These are phyloP conservation scores for Oreochromis tanganicae DNA, from an alignment of 2,113 vertebrate genomes.

Conservation along the genomic window DNA sequence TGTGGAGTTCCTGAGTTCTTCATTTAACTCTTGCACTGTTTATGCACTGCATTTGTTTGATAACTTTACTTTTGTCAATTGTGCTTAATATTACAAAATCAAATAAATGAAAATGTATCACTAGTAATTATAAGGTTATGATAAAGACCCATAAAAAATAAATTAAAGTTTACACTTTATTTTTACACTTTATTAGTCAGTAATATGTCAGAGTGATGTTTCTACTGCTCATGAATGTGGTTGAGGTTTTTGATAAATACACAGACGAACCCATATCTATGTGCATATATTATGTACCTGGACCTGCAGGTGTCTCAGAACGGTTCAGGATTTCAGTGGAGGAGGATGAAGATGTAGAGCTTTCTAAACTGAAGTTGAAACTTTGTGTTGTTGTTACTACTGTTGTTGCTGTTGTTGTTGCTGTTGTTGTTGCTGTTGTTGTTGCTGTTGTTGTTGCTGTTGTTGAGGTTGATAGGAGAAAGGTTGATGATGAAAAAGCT, in stretches of 20 bases:
- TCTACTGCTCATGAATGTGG: background rate
- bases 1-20: background rate
- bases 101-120: fast-evolving
- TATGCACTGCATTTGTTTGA: background rate
- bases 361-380: background rate
- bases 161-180: fast-evolving
- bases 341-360: fast-evolving
- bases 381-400: background rate
- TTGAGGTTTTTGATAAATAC: background rate
- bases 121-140: fast-evolving
- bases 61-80: fast-evolving
- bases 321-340: background rate
- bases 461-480: background rate
- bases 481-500: background rate
- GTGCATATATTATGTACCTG: background rate
- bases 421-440: too few species aligned
- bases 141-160: fast-evolving
- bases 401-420: too few species aligned
- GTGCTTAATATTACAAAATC: background rate
- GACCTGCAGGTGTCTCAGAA: background rate
- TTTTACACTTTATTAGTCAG: background rate
- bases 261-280: background rate
- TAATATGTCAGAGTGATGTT: fast-evolving
- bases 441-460: too few species aligned
- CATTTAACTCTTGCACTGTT: background rate